phyloP scores from a whole-genome alignment of 92 coral and sea anemone species.

The Porites divaricata region DNA sequence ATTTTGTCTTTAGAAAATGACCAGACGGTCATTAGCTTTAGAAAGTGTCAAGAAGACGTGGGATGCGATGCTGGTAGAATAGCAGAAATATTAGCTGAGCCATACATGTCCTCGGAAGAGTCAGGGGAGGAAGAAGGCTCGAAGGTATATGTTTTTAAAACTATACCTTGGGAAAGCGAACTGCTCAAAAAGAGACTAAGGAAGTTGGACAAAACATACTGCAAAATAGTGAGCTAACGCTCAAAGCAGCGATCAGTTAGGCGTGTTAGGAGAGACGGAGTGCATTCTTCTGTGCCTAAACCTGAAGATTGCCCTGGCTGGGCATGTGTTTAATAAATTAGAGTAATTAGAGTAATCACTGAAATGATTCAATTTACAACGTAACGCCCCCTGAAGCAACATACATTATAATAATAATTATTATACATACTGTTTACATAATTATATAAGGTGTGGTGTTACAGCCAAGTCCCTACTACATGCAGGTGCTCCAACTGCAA shows the following conservation, averaged over 20 bases:
- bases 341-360: too few species aligned
- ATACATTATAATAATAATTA: too few species aligned
- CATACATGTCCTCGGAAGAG: constrained; percentile 44
- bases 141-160: background rate
- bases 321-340: constrained; percentile 36
- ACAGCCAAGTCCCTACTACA: too few species aligned
- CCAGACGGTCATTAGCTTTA: constrained; percentile 16
- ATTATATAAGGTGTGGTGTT: too few species aligned
- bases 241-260: background rate
- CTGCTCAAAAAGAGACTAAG: background rate
- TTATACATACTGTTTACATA: too few species aligned
- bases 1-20: constrained; percentile 16
- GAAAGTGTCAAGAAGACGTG: too few species aligned
- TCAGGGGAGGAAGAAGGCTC: constrained; percentile 15
- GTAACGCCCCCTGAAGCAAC: too few species aligned
- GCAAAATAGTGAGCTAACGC: background rate
- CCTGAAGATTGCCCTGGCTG: constrained; percentile 23
- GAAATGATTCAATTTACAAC: too few species aligned
- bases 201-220: constrained; percentile 16
- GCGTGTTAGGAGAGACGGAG: background rate
- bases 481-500: too few species aligned
- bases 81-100: background rate
- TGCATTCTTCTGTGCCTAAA: background rate
- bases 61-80: too few species aligned
- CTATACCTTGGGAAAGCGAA: constrained; percentile 26